Evolutionary conservation across 1,140 invertebrate genomes (phyloP), one percentile per base, ranked within the genome.

Genomic region (Pemphigus obesinymphae): DNA sequence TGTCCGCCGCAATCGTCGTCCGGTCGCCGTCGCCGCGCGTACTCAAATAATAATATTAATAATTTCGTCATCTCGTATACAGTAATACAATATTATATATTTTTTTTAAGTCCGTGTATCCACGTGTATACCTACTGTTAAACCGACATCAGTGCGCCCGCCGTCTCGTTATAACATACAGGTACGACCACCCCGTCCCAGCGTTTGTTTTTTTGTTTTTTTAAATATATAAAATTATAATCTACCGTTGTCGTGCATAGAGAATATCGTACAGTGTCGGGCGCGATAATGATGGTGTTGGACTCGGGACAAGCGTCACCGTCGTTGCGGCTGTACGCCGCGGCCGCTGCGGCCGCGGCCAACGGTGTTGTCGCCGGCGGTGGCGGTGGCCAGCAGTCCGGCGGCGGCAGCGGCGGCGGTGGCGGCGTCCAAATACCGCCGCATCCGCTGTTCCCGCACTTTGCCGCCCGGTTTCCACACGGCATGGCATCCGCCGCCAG

Each of bases 241-340:
- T 7, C n/a, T 53, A 34, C 31, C 29, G 15, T 20, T n/a, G 2
- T n/a, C 31, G 6, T 37, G n/a, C 17, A 37, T 31, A 37, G 31
- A n/a, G n/a, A n/a, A n/a, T 40, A 34, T 37, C 37, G 8, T 13
- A 17, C 1, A 7, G n/a, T 50, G 48, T 15, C 34, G 23, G n/a
- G 20, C 58, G 20, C 82, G 6, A 40, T 61, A 4, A 84, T 83
- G 81, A 84, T 84, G 84, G 84, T 84, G 31, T 82, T 84, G 43
- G 84, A 84, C 70, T 78, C 75, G 34, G 84, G 84, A 55, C 83
- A 80, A 34, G 58, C 83, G 78, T 80, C 84, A 20, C 83, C 84
- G 43, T 82, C 84, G 76, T 83, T 84, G n/a, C 66, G 83, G 53
- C 72, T 84, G 45, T 84, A 84, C 82, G 84, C 84, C 40, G 84